Conservation (phyloP, 2,113 vertebrate species). For the Brachyistius frenatus region DNA sequence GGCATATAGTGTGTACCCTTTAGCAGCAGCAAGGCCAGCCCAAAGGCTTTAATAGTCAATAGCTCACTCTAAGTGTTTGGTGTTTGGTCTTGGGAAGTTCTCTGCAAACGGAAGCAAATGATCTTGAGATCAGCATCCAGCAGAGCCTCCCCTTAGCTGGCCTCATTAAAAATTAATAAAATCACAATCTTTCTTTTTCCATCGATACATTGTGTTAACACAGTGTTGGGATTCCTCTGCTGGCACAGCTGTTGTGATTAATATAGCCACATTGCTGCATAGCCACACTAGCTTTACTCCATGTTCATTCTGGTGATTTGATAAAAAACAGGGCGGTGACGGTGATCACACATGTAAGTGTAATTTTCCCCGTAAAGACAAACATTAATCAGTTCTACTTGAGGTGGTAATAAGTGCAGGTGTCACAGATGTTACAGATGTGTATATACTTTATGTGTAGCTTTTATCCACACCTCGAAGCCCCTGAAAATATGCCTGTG, state of each 20-base stretch:
- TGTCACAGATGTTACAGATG: conserved; percentile 25
- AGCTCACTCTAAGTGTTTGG: conserved; percentile 56
- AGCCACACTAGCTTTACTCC: conserved; percentile 36
- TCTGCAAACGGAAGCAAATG: conserved; percentile 47
- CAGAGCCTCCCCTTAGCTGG: conserved; percentile 28
- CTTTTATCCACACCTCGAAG: conserved; percentile 23
- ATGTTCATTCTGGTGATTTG: conserved; percentile 44
- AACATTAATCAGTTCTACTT: conserved; percentile 48
- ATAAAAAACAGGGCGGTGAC: conserved; percentile 32
- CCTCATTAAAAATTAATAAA: conserved; percentile 77
- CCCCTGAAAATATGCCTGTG: conserved; percentile 8
- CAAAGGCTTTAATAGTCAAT: conserved; percentile 62
- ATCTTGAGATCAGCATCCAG: conserved; percentile 57
- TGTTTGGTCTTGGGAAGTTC: conserved; percentile 48
- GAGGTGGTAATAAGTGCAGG: conserved; percentile 53
- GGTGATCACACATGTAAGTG: conserved; percentile 47
- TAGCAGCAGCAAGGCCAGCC: conserved; percentile 30
- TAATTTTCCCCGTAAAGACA: conserved; percentile 51
- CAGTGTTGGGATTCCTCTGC: conserved; percentile 47
- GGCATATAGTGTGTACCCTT: conserved; percentile 51
- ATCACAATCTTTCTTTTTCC: conserved; percentile 55
- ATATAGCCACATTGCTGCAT: conserved; percentile 45
- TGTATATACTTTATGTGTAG: neutral
- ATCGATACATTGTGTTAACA: conserved; percentile 69
- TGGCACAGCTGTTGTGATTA: conserved; percentile 60